Percentiles rank a stretch among this genome's conserved stretches.
Evolutionary conservation across 1,140 invertebrate genomes (phyloP).

Genomic region (Spodoptera frugiperda): DNA sequence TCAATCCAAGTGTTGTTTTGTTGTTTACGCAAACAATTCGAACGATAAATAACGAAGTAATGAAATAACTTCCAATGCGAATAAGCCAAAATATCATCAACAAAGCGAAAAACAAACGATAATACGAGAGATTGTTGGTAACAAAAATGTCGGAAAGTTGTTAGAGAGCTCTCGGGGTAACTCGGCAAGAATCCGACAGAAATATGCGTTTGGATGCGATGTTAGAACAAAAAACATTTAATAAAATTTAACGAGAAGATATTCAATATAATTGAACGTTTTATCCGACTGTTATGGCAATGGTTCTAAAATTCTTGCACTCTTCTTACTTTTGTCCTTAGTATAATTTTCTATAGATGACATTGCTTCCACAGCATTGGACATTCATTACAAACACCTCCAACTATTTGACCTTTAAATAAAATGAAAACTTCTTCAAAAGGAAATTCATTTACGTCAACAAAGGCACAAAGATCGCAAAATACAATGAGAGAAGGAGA

Average conservation of each 20-base stretch:
- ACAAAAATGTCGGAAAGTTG: constrained; percentile 63
- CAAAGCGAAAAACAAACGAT: constrained; percentile 67
- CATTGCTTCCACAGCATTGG: too few relatives aligned
- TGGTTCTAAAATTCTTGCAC: background rate
- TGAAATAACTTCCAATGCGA: constrained; percentile 68
- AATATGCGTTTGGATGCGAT: constrained; percentile 59
- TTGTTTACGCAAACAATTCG: constrained; percentile 72
- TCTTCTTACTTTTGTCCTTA: background rate
- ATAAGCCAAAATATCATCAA: constrained; percentile 71
- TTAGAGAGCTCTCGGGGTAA: constrained; percentile 41
- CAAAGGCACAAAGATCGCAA: constrained; percentile 45
- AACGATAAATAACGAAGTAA: constrained; percentile 62
- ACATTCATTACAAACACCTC: too few relatives aligned
- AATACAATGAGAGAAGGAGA: constrained; percentile 34
- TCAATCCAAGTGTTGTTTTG: constrained; percentile 57
- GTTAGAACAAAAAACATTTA: constrained; percentile 52
- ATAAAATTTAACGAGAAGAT: constrained; percentile 33
- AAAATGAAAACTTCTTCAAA: constrained; percentile 29
- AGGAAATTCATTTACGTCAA: constrained; percentile 32
- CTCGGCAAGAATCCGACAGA: constrained; percentile 59
- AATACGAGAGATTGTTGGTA: constrained; percentile 60
- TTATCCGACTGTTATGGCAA: background rate
- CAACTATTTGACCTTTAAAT: background rate
- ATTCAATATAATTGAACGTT: constrained; percentile 15
- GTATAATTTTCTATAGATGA: too few relatives aligned